A percentile compares a stretch with the other conserved stretches of the same genome.
These are phyloP conservation scores for Erynnis tages DNA, from an alignment of 2,888 invertebrate genomes.

Conservation along the genomic window DNA sequence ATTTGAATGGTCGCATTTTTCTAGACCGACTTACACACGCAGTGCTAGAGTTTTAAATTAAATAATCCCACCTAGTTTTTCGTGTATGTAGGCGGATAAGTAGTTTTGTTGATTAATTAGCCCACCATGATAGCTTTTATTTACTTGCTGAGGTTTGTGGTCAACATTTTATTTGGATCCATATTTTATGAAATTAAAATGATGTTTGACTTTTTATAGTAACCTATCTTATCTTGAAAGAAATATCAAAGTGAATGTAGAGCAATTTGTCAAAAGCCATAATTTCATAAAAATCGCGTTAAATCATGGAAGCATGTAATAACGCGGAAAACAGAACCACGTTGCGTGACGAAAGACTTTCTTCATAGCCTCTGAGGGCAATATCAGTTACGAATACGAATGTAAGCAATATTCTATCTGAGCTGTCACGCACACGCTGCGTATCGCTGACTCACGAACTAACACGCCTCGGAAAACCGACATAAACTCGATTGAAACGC, in stretches of 20 bases:
- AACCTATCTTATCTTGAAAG: too few relatives aligned
- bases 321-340: constrained; percentile 18
- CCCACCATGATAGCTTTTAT: too few relatives aligned
- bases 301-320: constrained; percentile 8
- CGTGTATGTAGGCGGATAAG: too few relatives aligned
- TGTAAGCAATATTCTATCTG: constrained; percentile 42
- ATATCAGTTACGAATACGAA: constrained; percentile 35
- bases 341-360: constrained; percentile 48
- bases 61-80: too few relatives aligned
- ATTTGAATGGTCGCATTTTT: constrained; percentile 13
- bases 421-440: constrained; percentile 60
- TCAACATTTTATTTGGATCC: too few relatives aligned
- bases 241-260: too few relatives aligned
- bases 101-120: too few relatives aligned
- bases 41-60: too few relatives aligned
- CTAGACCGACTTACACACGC: background rate
- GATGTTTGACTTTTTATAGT: too few relatives aligned
- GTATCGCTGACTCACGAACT: constrained; percentile 52
- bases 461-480: constrained; percentile 57
- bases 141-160: too few relatives aligned
- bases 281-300: background rate
- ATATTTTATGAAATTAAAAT: too few relatives aligned
- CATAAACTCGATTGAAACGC: constrained; percentile 72
- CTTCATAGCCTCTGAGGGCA: constrained; percentile 42
- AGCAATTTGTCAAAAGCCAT: background rate